Evolutionary conservation across 35 echinoderm and acorn worm genomes (phyloP), one percentile per base, ranked within the genome.

Genomic region (Heliocidaris erythrogramma): DNA sequence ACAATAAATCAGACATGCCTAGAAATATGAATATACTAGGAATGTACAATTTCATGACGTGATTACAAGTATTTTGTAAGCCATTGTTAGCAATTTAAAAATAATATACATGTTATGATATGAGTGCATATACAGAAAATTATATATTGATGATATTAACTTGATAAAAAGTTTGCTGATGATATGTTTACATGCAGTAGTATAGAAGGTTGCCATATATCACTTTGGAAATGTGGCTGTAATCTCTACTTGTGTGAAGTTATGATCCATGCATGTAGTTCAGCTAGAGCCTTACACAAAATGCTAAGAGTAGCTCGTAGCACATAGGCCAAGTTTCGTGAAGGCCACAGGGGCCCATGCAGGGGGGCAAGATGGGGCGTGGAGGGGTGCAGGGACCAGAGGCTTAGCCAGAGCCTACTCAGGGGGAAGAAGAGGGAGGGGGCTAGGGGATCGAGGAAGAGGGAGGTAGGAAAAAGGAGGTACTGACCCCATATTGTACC

Each of bases 401-500:
- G 91, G 10, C 91, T 13, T n/a, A 92, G 91, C 49, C 9, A n/a
- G 21, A 47, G 31, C 27, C 16, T 35, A 11, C 31, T 35, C 48
- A 92, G 13, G 31, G 87, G 87, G 16, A 92, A 52, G 50, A 30
- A 52, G 17, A 92, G 91, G 91, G 91, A 49, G 21, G 91, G 50
- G 90, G 90, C 9, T 48, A 92, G 27, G 91, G 29, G 47, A 59
- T 30, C 8, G 14, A 92, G 30, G 90, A 56, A 9, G 29, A 89
- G 87, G 47, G 87, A 89, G 87, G 32, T 31, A 93, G 95, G 61
- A 42, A 95, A 17, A 92, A 53, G 88, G 50, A 85, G 32, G 95
- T 96, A 96, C 95, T 96, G 95, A 96, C 95, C 95, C 95, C 95
- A 96, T 53, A 93, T 50, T 32, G 60, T 85, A 65, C 88, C 59